phyloP scores from a whole-genome alignment of 2,797 vertebrate species.

The Galagoides demidoff region DNA sequence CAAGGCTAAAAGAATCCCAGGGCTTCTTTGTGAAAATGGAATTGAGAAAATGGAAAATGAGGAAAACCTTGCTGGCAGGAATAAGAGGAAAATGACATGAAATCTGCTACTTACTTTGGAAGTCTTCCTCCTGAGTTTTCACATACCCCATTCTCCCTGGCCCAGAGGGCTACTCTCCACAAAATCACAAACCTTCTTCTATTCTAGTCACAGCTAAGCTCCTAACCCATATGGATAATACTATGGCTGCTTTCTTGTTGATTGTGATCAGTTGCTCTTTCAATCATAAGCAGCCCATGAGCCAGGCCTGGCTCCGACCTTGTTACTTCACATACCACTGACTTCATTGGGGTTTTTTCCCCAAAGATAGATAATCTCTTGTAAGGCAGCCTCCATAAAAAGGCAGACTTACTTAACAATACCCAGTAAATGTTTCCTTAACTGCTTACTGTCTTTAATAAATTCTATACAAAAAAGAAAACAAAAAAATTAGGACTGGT shows the following conservation, averaged over 20 bases:
- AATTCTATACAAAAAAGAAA: background rate
- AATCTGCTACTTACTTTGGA: background rate
- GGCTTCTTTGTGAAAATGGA: background rate
- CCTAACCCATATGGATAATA: background rate
- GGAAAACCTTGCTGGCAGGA: background rate
- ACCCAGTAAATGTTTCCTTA: background rate
- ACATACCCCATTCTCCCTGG: background rate
- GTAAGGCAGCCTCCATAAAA: background rate
- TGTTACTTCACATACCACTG: background rate
- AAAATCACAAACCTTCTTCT: background rate
- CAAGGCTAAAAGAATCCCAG: background rate
- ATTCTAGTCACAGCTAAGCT: background rate
- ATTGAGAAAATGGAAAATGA: background rate
- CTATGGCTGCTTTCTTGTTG: background rate
- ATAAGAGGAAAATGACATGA: background rate
- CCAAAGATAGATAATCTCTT: background rate
- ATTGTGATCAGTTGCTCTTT: background rate
- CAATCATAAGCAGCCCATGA: background rate
- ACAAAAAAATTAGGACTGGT: background rate
- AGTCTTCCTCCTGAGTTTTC: background rate
- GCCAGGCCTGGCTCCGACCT: background rate
- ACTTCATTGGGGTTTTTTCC: background rate
- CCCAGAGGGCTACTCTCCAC: background rate
- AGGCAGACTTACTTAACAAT: background rate
- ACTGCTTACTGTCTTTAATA: background rate